These are phyloP conservation scores for Pseudolaguvia tuberculata DNA, from an alignment of 2,113 vertebrate species.

Conservation along the genomic window DNA sequence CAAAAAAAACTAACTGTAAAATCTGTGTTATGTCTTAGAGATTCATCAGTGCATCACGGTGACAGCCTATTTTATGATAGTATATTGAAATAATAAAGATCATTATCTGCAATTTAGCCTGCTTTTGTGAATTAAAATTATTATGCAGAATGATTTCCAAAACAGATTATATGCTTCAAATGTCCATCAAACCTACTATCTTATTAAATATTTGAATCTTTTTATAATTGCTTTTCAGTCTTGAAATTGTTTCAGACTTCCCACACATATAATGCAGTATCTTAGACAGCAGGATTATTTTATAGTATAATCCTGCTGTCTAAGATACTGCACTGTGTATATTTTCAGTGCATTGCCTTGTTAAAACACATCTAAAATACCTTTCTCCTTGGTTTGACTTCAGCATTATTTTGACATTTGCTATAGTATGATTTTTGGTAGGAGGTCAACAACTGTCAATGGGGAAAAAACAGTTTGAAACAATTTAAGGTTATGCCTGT, in stretches of 20 bases:
- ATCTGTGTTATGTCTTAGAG: neutral
- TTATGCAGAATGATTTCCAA: slow-evolving; percentile 14
- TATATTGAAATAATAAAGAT: neutral
- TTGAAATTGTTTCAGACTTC: slow-evolving; percentile 49
- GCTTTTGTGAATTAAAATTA: slow-evolving; percentile 19
- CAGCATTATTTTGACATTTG: slow-evolving; percentile 34
- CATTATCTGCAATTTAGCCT: slow-evolving; percentile 7
- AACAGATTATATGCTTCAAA: slow-evolving; percentile 26
- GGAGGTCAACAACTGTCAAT: slow-evolving; percentile 10
- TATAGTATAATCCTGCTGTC: slow-evolving; percentile 21
- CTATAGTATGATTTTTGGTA: slow-evolving; percentile 4
- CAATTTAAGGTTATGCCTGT: neutral
- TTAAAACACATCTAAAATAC: slow-evolving; percentile 42
- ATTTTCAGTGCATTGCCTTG: slow-evolving; percentile 47
- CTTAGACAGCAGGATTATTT: slow-evolving; percentile 22
- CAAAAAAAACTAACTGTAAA: neutral
- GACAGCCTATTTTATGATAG: neutral
- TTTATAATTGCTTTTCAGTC: slow-evolving; percentile 52
- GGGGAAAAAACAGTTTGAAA: neutral
- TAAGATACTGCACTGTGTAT: slow-evolving; percentile 47
- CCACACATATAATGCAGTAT: slow-evolving; percentile 37
- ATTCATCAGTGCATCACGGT: neutral
- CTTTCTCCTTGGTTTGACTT: slow-evolving; percentile 11
- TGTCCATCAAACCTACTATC: slow-evolving; percentile 44
- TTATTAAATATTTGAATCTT: slow-evolving; percentile 44